Percentiles rank a stretch among this genome's conserved stretches.
Conservation (phyloP, 2,113 vertebrate genomes). For the Agapornis roseicollis region DNA sequence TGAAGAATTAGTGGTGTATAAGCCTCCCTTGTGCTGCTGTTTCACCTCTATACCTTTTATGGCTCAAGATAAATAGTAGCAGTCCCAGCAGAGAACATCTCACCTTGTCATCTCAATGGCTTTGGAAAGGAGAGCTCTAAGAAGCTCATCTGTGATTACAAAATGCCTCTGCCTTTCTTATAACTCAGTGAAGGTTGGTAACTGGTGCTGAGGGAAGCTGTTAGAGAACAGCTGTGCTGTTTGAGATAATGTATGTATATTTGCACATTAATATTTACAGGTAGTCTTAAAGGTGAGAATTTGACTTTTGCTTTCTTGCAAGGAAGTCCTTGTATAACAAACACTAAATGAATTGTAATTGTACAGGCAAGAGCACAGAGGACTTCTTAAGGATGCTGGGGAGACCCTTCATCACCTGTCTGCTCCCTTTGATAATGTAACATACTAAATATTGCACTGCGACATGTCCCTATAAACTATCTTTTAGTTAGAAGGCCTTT, state of each 20-base stretch:
- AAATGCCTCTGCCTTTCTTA: neutral
- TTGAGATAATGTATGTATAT: neutral
- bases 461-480: neutral
- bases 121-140: neutral
- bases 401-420: neutral
- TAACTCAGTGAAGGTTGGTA: neutral
- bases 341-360: neutral
- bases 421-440: neutral
- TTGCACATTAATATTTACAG: neutral
- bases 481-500: neutral
- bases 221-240: neutral
- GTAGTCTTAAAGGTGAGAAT: neutral
- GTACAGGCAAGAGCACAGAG: neutral
- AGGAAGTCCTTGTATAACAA: neutral
- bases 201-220: neutral
- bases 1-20: neutral
- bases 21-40: neutral
- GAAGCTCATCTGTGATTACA: neutral
- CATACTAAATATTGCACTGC: neutral
- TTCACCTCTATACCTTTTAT: neutral
- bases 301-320: neutral
- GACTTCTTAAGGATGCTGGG: neutral
- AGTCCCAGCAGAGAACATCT: neutral
- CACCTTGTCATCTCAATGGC: neutral
- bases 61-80: neutral